Percentiles rank a stretch among this genome's conserved stretches.
phyloP scores from a whole-genome alignment of 2,888 invertebrate species.

The Bimastos eiseni region DNA sequence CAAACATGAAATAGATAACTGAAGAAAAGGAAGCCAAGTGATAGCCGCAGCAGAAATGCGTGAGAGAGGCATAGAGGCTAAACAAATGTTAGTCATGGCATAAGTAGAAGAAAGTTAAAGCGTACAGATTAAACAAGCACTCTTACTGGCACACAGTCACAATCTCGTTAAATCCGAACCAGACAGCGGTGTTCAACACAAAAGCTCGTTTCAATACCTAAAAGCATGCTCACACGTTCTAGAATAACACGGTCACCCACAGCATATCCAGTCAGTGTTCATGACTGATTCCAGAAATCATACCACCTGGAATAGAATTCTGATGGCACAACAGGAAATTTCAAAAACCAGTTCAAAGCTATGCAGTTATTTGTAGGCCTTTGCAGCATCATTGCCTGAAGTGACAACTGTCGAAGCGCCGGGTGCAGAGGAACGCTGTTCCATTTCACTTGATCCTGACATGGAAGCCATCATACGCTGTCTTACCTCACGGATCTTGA shows the following conservation, averaged over 20 bases:
- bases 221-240: not conserved
- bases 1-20: not conserved
- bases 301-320: not conserved
- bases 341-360: not conserved
- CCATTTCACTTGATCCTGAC: slow-evolving; percentile 18
- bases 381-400: not conserved
- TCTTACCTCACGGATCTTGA: slow-evolving; percentile 95
- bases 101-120: not conserved
- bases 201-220: not conserved
- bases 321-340: not conserved
- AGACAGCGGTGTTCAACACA: not conserved
- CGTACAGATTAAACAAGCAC: not conserved
- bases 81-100: not conserved
- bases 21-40: too few relatives aligned
- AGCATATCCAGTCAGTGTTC: not conserved
- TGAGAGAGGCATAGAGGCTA: not conserved
- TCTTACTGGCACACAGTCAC: not conserved
- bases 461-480: slow-evolving; percentile 79
- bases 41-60: not conserved
- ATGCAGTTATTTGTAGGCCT: not conserved
- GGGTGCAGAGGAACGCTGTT: not conserved
- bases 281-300: not conserved
- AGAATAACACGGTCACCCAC: not conserved
- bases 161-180: not conserved
- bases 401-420: not conserved